These are phyloP conservation scores for Corythaeola cristata DNA, from an alignment of 2,113 vertebrate genomes.

Conservation along the genomic window DNA sequence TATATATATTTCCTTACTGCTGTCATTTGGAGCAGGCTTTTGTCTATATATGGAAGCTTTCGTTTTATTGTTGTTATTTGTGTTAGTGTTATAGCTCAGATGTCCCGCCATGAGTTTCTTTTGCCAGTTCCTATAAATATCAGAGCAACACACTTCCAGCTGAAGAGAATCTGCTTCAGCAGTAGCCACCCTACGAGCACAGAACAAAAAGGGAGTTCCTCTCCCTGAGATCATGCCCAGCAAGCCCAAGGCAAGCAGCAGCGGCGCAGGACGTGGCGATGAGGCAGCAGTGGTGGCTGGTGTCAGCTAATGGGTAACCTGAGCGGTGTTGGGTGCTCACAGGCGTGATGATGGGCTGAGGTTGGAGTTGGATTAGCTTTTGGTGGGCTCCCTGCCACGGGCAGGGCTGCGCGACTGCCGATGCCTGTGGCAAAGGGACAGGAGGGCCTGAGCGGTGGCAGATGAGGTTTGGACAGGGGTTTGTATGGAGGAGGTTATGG, in stretches of 20 bases:
- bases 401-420: neutral
- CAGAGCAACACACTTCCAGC: neutral
- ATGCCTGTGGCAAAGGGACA: fast-evolving
- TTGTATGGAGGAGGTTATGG: neutral
- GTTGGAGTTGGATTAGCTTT: neutral
- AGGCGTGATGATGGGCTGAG: fast-evolving
- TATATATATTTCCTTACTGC: neutral
- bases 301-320: neutral
- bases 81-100: neutral
- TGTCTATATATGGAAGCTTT: neutral
- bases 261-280: fast-evolving
- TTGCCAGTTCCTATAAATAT: neutral
- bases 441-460: neutral
- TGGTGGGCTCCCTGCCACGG: fast-evolving
- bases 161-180: fast-evolving
- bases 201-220: neutral
- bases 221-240: neutral
- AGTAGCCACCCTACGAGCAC: fast-evolving
- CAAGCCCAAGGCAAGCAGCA: neutral
- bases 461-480: neutral
- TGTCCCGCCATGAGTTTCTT: neutral
- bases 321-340: fast-evolving
- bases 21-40: neutral
- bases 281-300: neutral
- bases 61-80: neutral